A percentile compares a stretch with the other conserved stretches of the same genome.
Evolutionary conservation across 2,888 invertebrate species (phyloP).

Genomic region (Hipparchia semele): DNA sequence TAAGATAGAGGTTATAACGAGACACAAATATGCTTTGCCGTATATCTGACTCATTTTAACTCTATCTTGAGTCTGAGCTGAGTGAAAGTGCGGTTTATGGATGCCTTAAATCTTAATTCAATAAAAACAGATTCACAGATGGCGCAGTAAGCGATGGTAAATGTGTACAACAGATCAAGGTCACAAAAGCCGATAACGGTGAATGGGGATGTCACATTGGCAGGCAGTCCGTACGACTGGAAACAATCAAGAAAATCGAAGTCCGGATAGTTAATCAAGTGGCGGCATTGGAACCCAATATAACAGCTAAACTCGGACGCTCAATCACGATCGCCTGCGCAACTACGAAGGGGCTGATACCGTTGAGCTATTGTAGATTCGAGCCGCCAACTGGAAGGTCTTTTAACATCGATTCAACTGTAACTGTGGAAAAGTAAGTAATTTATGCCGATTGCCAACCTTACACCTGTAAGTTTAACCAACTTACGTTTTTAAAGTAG

Average conservation of each 20-base stretch:
- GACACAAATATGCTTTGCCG: too few relatives aligned
- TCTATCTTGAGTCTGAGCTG: too few relatives aligned
- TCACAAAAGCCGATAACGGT: conserved; percentile 60
- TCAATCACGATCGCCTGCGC: conserved; percentile 66
- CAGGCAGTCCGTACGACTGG: conserved; percentile 54
- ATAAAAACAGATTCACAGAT: conserved; percentile 61
- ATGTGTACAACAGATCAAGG: conserved; percentile 63
- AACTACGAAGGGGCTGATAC: conserved; percentile 59
- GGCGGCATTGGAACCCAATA: conserved; percentile 61
- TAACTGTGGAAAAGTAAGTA: conserved; percentile 63
- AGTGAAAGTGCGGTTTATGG: too few relatives aligned
- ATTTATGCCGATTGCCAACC: background rate
- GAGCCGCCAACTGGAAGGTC: conserved; percentile 71
- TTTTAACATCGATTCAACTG: conserved; percentile 69
- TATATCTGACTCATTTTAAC: too few relatives aligned
- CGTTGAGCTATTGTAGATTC: conserved; percentile 77
- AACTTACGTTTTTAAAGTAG: background rate
- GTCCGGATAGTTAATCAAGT: conserved; percentile 64
- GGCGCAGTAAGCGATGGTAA: conserved; percentile 61
- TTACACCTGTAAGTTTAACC: too few relatives aligned
- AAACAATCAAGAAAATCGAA: conserved; percentile 59
- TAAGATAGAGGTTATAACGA: too few relatives aligned
- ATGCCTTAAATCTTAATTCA: background rate
- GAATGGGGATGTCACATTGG: conserved; percentile 79
- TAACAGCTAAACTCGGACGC: conserved; percentile 58